A percentile compares a stretch with the other conserved stretches of the same genome.
These are phyloP conservation scores for Camponotus floridanus DNA, from an alignment of 1,140 invertebrate genomes.

Conservation along the genomic window DNA sequence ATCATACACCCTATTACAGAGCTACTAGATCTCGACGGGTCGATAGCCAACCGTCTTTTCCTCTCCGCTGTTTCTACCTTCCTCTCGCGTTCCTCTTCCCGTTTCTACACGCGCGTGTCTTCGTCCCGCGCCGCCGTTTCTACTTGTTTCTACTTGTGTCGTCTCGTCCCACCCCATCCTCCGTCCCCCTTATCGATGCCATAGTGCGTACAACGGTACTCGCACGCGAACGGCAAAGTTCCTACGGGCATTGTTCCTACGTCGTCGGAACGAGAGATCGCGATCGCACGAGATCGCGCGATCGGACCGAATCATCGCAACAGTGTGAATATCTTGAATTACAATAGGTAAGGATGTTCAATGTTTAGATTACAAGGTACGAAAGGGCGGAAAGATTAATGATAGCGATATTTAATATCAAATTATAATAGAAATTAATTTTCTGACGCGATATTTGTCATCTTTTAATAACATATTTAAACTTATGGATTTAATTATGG, in stretches of 20 bases:
- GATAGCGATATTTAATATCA: background rate
- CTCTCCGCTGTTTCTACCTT: slow-evolving; percentile 16
- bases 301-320: slow-evolving; percentile 35
- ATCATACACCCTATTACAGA: slow-evolving; percentile 84
- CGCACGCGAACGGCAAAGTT: slow-evolving; percentile 20
- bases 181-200: slow-evolving; percentile 8
- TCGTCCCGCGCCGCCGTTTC: slow-evolving; percentile 8
- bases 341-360: slow-evolving; percentile 8
- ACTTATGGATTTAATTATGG: background rate
- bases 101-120: slow-evolving; percentile 48
- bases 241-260: slow-evolving; percentile 33
- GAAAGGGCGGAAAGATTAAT: background rate
- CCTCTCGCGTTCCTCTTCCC: slow-evolving; percentile 2
- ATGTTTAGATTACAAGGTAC: background rate
- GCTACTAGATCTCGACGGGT: slow-evolving; percentile 80
- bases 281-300: slow-evolving; percentile 40
- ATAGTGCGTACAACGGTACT: slow-evolving; percentile 26
- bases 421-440: background rate
- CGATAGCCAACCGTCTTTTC: slow-evolving; percentile 76
- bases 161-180: background rate
- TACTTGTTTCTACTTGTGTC: slow-evolving; percentile 42
- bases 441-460: too few relatives aligned
- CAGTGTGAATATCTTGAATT: slow-evolving; percentile 13
- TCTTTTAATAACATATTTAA: background rate
- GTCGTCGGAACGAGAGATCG: slow-evolving; percentile 41